Percentiles rank a stretch among this genome's conserved stretches.
Evolutionary conservation across 2,113 vertebrate species (phyloP).

Genomic region (Microcebus griseorufus): DNA sequence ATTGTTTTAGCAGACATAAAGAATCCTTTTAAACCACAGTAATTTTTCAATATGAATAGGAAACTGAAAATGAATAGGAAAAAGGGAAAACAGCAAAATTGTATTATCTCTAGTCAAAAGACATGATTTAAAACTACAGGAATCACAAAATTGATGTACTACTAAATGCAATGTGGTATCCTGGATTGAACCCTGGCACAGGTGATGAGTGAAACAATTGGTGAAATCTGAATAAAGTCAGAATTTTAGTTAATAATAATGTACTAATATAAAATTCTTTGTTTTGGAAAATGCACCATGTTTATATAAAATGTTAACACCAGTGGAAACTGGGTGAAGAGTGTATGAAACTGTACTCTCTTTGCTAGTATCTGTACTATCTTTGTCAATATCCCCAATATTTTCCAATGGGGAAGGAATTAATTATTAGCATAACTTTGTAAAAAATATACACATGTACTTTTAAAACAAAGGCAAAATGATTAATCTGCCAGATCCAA

Average conservation of each 20-base stretch:
- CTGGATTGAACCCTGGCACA: background rate
- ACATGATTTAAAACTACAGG: background rate
- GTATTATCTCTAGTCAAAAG: background rate
- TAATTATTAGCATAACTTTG: background rate
- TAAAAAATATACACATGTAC: background rate
- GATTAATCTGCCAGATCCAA: background rate
- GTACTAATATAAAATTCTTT: background rate
- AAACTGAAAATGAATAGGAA: background rate
- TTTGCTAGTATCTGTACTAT: background rate
- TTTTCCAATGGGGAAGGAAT: background rate
- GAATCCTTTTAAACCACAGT: background rate
- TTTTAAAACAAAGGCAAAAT: background rate
- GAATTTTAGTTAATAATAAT: slow-evolving; percentile 1
- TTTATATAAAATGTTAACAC: background rate
- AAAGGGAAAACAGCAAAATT: background rate
- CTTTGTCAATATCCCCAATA: background rate
- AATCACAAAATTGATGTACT: background rate
- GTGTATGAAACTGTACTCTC: background rate
- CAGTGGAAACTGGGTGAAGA: background rate
- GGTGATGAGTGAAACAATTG: background rate
- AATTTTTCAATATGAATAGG: slow-evolving; percentile 20
- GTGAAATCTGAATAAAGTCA: background rate
- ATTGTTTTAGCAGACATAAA: background rate
- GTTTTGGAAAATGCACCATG: background rate
- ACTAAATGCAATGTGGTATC: background rate